phyloP scores from a whole-genome alignment of 2,888 invertebrate species.

The Zygogramma bicolorata region DNA sequence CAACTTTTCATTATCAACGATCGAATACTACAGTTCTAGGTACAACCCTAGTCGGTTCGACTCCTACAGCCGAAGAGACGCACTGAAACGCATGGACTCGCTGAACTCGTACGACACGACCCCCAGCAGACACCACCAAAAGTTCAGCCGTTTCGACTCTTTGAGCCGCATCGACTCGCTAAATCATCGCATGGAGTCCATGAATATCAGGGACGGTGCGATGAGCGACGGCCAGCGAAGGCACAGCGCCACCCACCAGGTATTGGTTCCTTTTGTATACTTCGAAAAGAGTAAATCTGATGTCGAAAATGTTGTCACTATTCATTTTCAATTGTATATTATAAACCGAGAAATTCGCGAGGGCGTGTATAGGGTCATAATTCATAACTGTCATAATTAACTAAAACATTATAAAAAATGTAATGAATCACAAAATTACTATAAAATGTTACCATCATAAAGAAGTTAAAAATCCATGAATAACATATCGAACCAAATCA shows the following conservation, averaged over 20 bases:
- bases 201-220: conserved; percentile 54
- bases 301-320: no score
- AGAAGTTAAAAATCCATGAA: no score
- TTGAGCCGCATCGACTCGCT: conserved; percentile 68
- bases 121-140: conserved; percentile 43
- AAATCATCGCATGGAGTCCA: conserved; percentile 70
- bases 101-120: conserved; percentile 51
- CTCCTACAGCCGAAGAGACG: conserved; percentile 50
- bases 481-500: no score
- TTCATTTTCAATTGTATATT: no score
- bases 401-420: no score
- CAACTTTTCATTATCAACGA: neutral
- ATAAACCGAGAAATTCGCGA: no score
- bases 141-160: conserved; percentile 64
- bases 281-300: no score
- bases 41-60: conserved; percentile 50
- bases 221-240: conserved; percentile 64
- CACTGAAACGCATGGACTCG: conserved; percentile 56
- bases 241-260: conserved; percentile 71
- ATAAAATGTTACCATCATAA: no score
- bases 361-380: no score
- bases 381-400: no score
- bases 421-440: no score
- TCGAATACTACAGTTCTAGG: conserved; percentile 37
- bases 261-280: no score